Conservation (phyloP, 92 coral and sea anemone species). For the Porites rus region DNA sequence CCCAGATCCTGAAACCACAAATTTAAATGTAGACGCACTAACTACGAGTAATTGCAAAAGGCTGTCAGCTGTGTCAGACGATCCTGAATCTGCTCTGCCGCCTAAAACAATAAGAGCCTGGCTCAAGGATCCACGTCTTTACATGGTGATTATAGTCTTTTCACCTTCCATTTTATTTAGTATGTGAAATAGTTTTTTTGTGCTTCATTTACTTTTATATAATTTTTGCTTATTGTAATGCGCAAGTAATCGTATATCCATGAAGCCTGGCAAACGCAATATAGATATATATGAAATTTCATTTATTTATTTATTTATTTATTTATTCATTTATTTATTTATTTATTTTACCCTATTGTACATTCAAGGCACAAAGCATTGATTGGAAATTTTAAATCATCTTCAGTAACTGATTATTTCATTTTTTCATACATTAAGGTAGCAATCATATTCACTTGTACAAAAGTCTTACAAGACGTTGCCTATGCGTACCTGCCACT, state of each 20-base stretch:
- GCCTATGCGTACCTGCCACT: slow-evolving; percentile 20
- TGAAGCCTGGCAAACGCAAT: no score
- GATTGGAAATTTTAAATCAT: no score
- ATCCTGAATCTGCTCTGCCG: neutral
- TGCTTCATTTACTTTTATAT: no score
- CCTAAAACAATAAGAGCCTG: slow-evolving; percentile 13
- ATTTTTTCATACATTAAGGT: neutral
- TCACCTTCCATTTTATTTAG: no score
- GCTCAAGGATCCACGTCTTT: slow-evolving; percentile 1
- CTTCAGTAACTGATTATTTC: no score
- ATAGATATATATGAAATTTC: no score
- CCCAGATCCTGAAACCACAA: neutral
- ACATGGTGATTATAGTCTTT: slow-evolving; percentile 1
- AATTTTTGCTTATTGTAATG: no score
- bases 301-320: no score
- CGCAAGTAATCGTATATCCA: no score
- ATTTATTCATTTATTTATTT: neutral
- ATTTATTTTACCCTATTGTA: no score
- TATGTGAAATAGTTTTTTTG: no score
- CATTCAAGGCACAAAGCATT: no score
- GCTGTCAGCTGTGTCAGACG: neutral
- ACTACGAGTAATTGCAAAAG: neutral
- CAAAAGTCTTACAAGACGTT: slow-evolving; percentile 6
- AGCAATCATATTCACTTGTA: neutral
- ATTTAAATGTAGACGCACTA: neutral